Evolutionary conservation across 2,797 vertebrate species (phyloP).

Genomic region (Onychomys leucogaster): DNA sequence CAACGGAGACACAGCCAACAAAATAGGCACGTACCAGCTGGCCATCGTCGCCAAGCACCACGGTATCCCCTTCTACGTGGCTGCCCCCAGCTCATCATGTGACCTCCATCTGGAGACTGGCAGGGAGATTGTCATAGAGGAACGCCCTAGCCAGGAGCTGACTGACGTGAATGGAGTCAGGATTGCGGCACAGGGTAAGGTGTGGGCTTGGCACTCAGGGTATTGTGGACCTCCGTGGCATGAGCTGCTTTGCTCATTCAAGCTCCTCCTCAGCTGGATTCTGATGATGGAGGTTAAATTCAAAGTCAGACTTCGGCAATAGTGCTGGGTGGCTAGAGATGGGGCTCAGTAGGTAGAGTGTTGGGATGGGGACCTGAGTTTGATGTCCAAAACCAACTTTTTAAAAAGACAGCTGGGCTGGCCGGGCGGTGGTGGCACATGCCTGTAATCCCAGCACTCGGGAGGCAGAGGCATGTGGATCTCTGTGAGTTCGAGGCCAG

Average conservation of each 20-base stretch:
- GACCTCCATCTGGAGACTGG: constrained; percentile 93
- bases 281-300: not conserved
- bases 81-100: constrained; percentile 95
- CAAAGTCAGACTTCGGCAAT: not conserved
- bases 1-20: constrained; percentile 96
- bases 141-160: constrained; percentile 92
- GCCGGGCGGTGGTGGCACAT: too few species aligned
- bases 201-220: not conserved
- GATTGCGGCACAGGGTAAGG: constrained; percentile 92
- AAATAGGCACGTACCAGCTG: constrained; percentile 96
- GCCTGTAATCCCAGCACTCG: too few species aligned
- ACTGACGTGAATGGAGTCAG: constrained; percentile 92
- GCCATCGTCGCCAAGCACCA: constrained; percentile 94
- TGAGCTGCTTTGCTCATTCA: not conserved
- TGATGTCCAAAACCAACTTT: not conserved
- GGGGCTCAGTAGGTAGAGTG: not conserved
- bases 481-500: too few species aligned
- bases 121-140: constrained; percentile 92
- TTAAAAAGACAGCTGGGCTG: not conserved
- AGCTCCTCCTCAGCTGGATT: not conserved
- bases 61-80: constrained; percentile 95
- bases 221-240: not conserved
- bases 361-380: not conserved
- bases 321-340: not conserved
- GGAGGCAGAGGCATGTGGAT: too few species aligned